Evolutionary conservation across 2,797 vertebrate genomes (phyloP).

Genomic region (Anabas testudineus): DNA sequence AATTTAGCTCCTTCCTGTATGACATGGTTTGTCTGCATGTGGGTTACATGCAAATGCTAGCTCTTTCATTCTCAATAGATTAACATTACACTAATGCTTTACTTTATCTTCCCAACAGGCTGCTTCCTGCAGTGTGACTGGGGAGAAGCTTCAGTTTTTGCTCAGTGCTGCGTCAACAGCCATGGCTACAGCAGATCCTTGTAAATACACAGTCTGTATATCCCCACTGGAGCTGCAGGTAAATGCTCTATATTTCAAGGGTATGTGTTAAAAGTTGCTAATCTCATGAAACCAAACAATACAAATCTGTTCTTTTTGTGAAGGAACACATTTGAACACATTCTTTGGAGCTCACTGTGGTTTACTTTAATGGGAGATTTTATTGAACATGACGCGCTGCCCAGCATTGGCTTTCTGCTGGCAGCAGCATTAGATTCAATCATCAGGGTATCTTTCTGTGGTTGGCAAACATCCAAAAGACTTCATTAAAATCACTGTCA

Average conservation of each 20-base stretch:
- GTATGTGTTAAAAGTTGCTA: neutral
- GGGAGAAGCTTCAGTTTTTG: slow-evolving; percentile 87
- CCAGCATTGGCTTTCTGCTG: slow-evolving; percentile 41
- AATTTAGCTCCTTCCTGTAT: neutral
- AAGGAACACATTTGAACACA: slow-evolving; percentile 2
- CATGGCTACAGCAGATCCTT: slow-evolving; percentile 36
- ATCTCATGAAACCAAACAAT: neutral
- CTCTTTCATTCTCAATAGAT: slow-evolving; percentile 11
- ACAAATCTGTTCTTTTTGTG: neutral
- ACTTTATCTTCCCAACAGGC: slow-evolving; percentile 78
- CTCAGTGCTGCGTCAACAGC: slow-evolving; percentile 67
- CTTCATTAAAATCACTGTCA: slow-evolving; percentile 62
- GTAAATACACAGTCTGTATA: slow-evolving; percentile 84
- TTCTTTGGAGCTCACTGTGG: slow-evolving; percentile 27
- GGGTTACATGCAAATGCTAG: slow-evolving; percentile 5
- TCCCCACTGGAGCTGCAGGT: slow-evolving; percentile 92
- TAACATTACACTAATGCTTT: slow-evolving; percentile 20
- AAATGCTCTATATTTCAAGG: slow-evolving; percentile 41
- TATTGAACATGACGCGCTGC: slow-evolving; percentile 58
- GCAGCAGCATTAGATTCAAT: slow-evolving; percentile 59
- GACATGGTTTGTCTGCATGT: neutral
- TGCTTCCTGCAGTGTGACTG: slow-evolving; percentile 87
- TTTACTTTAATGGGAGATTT: slow-evolving; percentile 56
- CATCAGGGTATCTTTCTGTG: slow-evolving; percentile 39
- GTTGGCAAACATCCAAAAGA: slow-evolving; percentile 53